Conservation (phyloP, 2,888 invertebrate genomes). For the Caenorhabditis panamensis region DNA sequence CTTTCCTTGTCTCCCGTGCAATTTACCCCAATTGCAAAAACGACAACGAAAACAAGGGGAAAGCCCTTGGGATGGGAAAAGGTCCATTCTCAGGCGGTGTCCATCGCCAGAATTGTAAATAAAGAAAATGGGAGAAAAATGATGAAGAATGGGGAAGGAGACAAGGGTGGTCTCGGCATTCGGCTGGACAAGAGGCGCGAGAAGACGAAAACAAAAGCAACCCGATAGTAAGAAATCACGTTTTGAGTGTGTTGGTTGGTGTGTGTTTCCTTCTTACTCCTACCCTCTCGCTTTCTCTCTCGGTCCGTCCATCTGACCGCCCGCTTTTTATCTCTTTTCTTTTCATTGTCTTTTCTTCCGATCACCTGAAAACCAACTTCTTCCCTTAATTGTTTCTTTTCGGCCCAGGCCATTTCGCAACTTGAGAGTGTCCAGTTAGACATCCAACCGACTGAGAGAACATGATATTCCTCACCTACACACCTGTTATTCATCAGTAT, state of each 20-base stretch:
- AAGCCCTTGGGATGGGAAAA: too few species aligned
- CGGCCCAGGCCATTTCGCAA: not conserved
- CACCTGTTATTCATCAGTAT: conserved; percentile 48
- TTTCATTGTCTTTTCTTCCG: conserved; percentile 3
- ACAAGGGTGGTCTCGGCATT: not conserved
- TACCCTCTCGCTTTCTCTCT: conserved; percentile 25
- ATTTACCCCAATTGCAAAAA: too few species aligned
- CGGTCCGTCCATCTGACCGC: conserved; percentile 11
- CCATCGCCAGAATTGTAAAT: too few species aligned
- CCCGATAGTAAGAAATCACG: conserved; percentile 57
- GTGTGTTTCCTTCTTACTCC: conserved; percentile 16
- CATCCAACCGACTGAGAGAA: too few species aligned
- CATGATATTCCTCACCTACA: conserved; percentile 53
- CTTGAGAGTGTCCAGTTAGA: too few species aligned
- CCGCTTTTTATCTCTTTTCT: conserved; percentile 3
- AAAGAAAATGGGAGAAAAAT: conserved; percentile 9
- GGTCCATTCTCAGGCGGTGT: too few species aligned
- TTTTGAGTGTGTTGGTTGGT: conserved; percentile 37
- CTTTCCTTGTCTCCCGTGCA: too few species aligned
- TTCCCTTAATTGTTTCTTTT: not conserved
- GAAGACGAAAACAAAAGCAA: conserved; percentile 41
- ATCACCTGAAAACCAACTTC: conserved; percentile 37
- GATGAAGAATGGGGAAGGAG: not conserved
- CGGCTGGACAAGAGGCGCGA: not conserved
- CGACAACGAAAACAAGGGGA: too few species aligned